Base-by-base conservation (phyloP, 2,888 invertebrate species). In the Yponomeuta malinellus region DNA sequence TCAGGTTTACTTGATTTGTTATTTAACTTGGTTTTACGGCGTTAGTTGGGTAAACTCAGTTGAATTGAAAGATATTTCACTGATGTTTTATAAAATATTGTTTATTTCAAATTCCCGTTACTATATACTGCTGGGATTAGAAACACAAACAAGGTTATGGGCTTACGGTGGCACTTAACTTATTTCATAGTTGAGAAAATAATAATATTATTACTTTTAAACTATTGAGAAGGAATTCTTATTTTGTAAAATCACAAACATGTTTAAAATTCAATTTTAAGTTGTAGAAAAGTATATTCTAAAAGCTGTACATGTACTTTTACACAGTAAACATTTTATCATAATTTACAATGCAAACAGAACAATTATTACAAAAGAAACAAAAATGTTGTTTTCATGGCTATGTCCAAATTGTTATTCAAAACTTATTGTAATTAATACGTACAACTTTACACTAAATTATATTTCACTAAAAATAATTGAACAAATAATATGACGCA, bases 101-200 rank as follows among this genome's bases (percentile, higher is more conserved):
- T 75, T 75, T 75, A 75, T 75, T 75, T 75, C 71, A 73, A 70
- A 74, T 71, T 72, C 83, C 80, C 83, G 78, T 63, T 63, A 43
- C 48, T 79, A 78, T 74, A 79, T 82, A 78, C 79, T 74, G 75
- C 74, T 79, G 83, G 78, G 81, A 79, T 74, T 81, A 79, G 81
- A 82, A 88, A 91, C 87, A 90, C 84, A 91, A 89, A 85, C 88
- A 86, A 81, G 87, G 80, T 82, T 84, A 87, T 84, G 79, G 89
- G 85, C 89, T 90, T 90, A 86, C 90, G 84, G 80, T 75, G 75
- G 82, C 76, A 78, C 88, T 86, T 87, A 88, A 78, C 76, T 84
- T 15, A 85, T 74, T 75, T 81, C 78, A 83, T 83, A 78, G 75
- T 5, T 66, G 78, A 79, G 52, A 74, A 82, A 79, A 71, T 48